A percentile compares a stretch with the other conserved stretches of the same genome.
Conservation (phyloP, 2,113 vertebrate species). For the Rhinopithecus roxellana region DNA sequence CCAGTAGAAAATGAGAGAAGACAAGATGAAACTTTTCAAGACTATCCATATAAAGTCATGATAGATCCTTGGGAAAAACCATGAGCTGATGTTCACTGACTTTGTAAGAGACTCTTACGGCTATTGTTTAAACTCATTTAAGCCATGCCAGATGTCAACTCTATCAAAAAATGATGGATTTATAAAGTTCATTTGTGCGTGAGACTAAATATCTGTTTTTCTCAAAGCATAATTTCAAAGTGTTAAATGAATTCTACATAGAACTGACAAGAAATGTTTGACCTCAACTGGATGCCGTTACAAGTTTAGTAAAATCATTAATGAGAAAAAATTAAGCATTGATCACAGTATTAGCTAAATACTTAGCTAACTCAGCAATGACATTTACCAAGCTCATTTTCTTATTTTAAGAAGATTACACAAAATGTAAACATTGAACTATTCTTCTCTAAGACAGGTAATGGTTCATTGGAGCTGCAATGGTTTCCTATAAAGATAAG, state of each 20-base stretch:
- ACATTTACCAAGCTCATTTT: conserved; percentile 59
- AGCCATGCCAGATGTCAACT: conserved; percentile 62
- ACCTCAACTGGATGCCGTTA: neutral
- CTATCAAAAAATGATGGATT: conserved; percentile 62
- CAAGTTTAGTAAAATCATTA: conserved; percentile 36
- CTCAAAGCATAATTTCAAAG: conserved; percentile 48
- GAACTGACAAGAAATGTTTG: neutral
- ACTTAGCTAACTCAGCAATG: neutral
- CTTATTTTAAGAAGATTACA: conserved; percentile 58
- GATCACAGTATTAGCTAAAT: conserved; percentile 31
- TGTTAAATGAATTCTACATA: conserved; percentile 9
- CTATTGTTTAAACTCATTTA: conserved; percentile 55
- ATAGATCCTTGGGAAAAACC: conserved; percentile 58
- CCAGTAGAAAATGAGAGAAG: neutral
- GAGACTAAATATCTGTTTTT: conserved; percentile 48
- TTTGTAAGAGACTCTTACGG: conserved; percentile 49
- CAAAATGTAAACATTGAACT: conserved; percentile 44
- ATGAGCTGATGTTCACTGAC: conserved; percentile 55
- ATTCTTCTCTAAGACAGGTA: conserved; percentile 56
- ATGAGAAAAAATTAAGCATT: conserved; percentile 59
- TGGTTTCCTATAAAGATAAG: conserved; percentile 44
- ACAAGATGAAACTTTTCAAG: neutral
- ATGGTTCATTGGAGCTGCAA: neutral
- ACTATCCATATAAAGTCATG: conserved; percentile 53
- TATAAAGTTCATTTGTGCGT: conserved; percentile 52